Conservation (phyloP, 64 coral and sea anemone species). For the Montipora capricornis region DNA sequence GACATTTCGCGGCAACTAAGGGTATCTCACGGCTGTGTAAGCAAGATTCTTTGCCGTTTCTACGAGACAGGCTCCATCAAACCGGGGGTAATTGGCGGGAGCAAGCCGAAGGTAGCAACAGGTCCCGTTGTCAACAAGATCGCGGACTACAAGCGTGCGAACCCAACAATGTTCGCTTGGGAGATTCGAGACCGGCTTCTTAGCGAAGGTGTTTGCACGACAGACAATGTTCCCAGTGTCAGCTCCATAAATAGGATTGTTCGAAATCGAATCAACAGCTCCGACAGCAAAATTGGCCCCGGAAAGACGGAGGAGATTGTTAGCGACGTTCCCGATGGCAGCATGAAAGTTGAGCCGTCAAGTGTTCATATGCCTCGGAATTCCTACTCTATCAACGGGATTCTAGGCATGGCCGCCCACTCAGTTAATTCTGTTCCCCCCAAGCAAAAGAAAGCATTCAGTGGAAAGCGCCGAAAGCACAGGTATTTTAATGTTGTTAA, state of each 20-base stretch:
- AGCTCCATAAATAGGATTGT: constrained; percentile 99
- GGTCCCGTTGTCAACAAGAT: constrained; percentile 92
- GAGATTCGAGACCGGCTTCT: constrained; percentile 97
- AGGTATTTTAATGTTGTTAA: constrained; percentile 69
- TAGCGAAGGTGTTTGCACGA: constrained; percentile 82
- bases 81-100: constrained; percentile 97
- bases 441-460: constrained; percentile 92
- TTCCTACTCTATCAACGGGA: constrained; percentile 98
- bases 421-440: constrained; percentile 45
- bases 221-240: constrained; percentile 97
- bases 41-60: constrained; percentile 98
- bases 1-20: constrained; percentile 98
- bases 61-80: constrained; percentile 99
- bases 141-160: constrained; percentile 93
- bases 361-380: constrained; percentile 75
- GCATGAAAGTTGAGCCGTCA: constrained; percentile 61
- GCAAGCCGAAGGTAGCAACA: constrained; percentile 99
- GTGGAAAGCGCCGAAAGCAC: constrained; percentile 97
- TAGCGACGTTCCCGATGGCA: constrained; percentile 28
- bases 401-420: constrained; percentile 89
- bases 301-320: constrained; percentile 57
- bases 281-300: constrained; percentile 80
- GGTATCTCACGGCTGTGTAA: constrained; percentile 99
- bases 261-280: constrained; percentile 92
- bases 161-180: constrained; percentile 99